Percentiles rank a stretch among this genome's conserved stretches.
Conservation (phyloP, 2,113 vertebrate species). For the Malaclemys terrapin region DNA sequence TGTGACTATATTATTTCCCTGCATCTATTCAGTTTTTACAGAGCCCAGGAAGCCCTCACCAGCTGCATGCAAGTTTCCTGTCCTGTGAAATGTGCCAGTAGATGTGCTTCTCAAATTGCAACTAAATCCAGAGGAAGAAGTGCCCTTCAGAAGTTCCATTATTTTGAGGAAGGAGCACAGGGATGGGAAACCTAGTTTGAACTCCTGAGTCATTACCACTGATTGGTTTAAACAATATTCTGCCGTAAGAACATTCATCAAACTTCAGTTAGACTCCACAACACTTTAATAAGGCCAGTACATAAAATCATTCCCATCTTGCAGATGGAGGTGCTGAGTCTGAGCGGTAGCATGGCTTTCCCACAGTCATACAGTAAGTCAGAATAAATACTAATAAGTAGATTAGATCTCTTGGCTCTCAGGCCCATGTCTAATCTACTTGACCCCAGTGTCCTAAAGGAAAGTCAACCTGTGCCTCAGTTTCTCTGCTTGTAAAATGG, state of each 20-base stretch:
- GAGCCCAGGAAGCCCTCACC: neutral
- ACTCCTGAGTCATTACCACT: neutral
- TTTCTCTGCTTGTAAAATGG: neutral
- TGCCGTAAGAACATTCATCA: no score
- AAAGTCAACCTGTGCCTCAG: neutral
- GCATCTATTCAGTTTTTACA: neutral
- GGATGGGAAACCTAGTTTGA: neutral
- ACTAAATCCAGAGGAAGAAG: neutral
- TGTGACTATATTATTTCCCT: neutral
- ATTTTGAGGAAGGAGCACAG: neutral
- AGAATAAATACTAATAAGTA: neutral
- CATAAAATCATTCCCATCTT: neutral
- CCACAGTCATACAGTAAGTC: neutral
- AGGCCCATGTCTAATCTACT: neutral
- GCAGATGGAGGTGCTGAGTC: neutral
- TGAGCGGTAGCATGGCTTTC: neutral
- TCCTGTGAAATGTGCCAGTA: neutral
- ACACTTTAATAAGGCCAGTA: neutral
- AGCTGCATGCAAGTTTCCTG: neutral
- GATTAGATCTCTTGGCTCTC: no score
- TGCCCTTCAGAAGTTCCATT: neutral
- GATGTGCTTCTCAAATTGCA: neutral
- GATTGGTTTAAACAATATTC: neutral
- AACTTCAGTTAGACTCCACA: no score
- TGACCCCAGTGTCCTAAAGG: neutral